A percentile compares a stretch with the other conserved stretches of the same genome.
Evolutionary conservation across 2,113 vertebrate genomes (phyloP).

Genomic region (Spilogale gracilis): DNA sequence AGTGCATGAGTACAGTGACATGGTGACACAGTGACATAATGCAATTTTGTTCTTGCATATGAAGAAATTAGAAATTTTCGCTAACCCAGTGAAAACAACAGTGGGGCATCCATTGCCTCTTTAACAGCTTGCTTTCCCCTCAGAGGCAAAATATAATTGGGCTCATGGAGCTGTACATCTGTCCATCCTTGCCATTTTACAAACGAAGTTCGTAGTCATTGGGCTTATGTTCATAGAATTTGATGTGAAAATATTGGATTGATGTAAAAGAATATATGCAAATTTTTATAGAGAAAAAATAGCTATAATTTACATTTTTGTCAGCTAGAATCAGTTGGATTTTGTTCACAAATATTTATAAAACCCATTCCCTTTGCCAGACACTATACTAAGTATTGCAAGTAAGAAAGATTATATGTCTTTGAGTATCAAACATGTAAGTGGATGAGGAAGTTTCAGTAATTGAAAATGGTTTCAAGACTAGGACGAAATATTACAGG

Average conservation of each 20-base stretch:
- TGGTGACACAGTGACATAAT: background rate
- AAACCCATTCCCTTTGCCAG: background rate
- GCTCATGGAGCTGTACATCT: constrained; percentile 41
- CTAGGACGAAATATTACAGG: background rate
- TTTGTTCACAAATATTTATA: constrained; percentile 59
- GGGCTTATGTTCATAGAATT: background rate
- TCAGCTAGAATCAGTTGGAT: background rate
- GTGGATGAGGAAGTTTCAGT: background rate
- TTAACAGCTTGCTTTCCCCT: constrained; percentile 30
- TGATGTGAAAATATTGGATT: constrained; percentile 35
- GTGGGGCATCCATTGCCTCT: background rate
- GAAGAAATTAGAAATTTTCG: constrained; percentile 20
- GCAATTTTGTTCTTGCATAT: background rate
- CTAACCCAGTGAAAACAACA: background rate
- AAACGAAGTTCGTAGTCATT: constrained; percentile 8
- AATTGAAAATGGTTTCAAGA: background rate
- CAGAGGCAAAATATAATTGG: constrained; percentile 34
- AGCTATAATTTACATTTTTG: background rate
- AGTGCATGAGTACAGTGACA: background rate
- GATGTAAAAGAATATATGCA: background rate
- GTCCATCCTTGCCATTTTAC: constrained; percentile 13
- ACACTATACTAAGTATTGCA: background rate
- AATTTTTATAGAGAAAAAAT: constrained; percentile 50
- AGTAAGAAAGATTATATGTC: background rate
- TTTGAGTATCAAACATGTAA: background rate